Percentiles rank a stretch among this genome's conserved stretches.
These are phyloP conservation scores for Acromyrmex charruanus DNA, from an alignment of 1,140 invertebrate genomes.

Conservation along the genomic window DNA sequence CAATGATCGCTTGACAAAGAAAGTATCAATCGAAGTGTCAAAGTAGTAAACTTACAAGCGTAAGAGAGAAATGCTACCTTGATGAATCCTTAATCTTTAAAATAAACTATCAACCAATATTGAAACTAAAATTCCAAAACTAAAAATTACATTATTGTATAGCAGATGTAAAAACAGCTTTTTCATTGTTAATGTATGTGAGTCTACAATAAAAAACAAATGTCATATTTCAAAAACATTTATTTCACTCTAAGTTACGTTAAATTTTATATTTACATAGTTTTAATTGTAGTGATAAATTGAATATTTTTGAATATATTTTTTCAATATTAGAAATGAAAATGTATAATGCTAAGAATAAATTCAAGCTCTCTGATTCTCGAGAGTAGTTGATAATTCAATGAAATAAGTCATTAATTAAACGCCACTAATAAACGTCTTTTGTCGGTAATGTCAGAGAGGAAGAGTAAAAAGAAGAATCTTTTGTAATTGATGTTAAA, in stretches of 20 bases:
- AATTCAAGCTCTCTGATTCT: not conserved
- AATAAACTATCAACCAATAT: conserved; percentile 31
- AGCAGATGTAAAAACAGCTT: not conserved
- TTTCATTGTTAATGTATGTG: not conserved
- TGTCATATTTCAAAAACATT: not conserved
- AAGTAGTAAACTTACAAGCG: conserved; percentile 36
- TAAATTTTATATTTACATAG: not conserved
- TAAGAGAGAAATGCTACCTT: not conserved
- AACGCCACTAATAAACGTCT: not conserved
- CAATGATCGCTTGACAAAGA: conserved; percentile 61
- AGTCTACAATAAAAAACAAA: not conserved
- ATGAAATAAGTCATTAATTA: conserved; percentile 14
- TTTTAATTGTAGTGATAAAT: not conserved
- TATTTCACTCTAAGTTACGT: not conserved
- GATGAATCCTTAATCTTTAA: conserved; percentile 57
- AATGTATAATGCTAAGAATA: not conserved
- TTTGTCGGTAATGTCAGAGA: conserved; percentile 8
- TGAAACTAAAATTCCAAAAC: not conserved
- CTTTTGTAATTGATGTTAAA: not conserved
- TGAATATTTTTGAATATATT: not conserved
- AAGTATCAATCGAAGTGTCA: conserved; percentile 63
- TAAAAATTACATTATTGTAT: not conserved
- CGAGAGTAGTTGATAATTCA: not conserved
- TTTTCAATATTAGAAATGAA: not conserved
- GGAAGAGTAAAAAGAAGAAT: not conserved